Evolutionary conservation across 2,888 invertebrate species (phyloP).

Genomic region (Patella depressa): DNA sequence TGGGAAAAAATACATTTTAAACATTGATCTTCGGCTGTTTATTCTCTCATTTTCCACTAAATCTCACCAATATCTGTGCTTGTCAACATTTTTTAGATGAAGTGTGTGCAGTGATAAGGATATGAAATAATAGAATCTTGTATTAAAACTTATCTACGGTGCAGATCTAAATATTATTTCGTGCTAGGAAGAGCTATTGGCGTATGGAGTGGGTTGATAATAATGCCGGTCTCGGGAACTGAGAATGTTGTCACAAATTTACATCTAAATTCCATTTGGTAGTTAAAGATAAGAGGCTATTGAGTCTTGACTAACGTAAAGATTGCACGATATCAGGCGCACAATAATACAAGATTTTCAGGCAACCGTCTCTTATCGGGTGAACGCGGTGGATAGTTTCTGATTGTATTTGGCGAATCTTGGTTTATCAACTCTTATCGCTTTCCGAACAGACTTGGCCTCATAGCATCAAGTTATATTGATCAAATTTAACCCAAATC

Average conservation of each 20-base stretch:
- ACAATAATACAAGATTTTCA: conserved; percentile 12
- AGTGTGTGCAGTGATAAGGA: conserved; percentile 11
- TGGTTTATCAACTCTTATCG: conserved; percentile 8
- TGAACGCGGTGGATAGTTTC: background rate
- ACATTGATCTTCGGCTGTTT: conserved; percentile 3
- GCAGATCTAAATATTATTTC: conserved; percentile 10
- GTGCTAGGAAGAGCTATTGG: background rate
- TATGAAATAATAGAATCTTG: conserved; percentile 7
- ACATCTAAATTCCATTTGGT: conserved; percentile 13
- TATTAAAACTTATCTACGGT: background rate
- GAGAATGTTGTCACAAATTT: conserved; percentile 11
- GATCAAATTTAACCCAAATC: conserved; percentile 9
- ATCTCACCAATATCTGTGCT: background rate
- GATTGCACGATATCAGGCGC: background rate
- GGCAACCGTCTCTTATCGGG: conserved; percentile 2
- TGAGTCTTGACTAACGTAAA: conserved; percentile 12
- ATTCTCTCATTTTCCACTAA: conserved; percentile 9
- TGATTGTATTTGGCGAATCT: background rate
- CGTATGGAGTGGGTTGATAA: conserved; percentile 10
- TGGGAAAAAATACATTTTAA: background rate
- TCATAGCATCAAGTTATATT: conserved; percentile 9
- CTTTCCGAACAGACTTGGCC: conserved; percentile 10
- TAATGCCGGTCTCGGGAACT: background rate
- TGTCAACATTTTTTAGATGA: conserved; percentile 9
- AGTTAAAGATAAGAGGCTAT: conserved; percentile 10